These are phyloP conservation scores for Pygoscelis antarcticus DNA, from an alignment of 2,113 vertebrate species.

Conservation along the genomic window DNA sequence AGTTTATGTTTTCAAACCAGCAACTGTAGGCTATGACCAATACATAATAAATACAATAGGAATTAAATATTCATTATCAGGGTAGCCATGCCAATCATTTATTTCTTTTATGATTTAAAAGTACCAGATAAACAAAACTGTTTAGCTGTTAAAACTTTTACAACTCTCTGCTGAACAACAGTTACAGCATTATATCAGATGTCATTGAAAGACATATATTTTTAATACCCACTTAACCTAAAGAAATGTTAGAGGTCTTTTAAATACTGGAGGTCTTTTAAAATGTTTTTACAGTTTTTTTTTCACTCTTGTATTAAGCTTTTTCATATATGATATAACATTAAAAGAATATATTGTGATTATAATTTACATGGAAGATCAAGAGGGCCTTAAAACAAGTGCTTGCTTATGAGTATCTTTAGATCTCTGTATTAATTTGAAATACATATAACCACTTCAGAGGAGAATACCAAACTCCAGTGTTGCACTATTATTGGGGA, in stretches of 20 bases:
- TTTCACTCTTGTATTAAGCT: neutral
- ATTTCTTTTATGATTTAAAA: neutral
- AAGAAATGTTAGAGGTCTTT: neutral
- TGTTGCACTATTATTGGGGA: neutral
- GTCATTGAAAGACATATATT: neutral
- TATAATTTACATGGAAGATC: neutral
- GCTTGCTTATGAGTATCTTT: neutral
- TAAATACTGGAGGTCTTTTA: neutral
- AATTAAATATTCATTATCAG: neutral
- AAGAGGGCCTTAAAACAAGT: neutral
- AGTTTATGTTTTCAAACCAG: neutral
- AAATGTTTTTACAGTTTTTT: neutral
- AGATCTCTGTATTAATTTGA: neutral
- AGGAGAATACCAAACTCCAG: neutral
- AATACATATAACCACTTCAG: neutral
- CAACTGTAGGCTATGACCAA: neutral
- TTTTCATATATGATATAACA: neutral
- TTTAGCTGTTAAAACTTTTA: neutral
- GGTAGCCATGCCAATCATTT: neutral
- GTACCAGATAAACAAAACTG: neutral
- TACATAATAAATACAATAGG: neutral
- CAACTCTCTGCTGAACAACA: neutral
- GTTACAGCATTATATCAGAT: neutral
- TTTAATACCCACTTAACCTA: neutral
- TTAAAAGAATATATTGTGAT: neutral